These are phyloP conservation scores for Pocillopora verrucosa DNA, from an alignment of 64 coral and sea anemone genomes.

Conservation along the genomic window DNA sequence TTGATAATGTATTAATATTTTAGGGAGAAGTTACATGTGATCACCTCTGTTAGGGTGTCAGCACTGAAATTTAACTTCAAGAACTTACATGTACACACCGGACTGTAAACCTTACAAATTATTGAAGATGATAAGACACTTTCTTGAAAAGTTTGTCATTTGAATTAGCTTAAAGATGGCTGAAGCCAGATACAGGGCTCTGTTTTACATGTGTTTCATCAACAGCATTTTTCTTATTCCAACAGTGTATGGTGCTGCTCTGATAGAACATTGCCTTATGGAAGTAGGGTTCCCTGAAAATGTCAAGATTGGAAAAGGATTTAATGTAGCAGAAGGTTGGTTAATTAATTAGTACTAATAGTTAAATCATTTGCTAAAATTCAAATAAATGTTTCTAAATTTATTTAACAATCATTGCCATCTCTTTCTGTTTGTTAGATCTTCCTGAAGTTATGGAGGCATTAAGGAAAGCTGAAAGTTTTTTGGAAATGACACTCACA, in stretches of 20 bases:
- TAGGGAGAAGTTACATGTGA: too few relatives aligned
- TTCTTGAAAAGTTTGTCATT: too few relatives aligned
- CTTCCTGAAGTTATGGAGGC: slow-evolving; percentile 79
- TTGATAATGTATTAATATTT: too few relatives aligned
- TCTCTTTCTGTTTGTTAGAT: slow-evolving; percentile 46
- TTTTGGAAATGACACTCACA: slow-evolving; percentile 59
- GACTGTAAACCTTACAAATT: too few relatives aligned
- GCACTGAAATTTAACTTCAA: too few relatives aligned
- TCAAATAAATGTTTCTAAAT: too few relatives aligned
- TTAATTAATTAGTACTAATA: background rate
- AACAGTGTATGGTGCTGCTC: slow-evolving; percentile 89
- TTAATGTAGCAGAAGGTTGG: slow-evolving; percentile 77
- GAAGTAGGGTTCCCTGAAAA: slow-evolving; percentile 70
- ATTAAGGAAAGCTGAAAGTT: slow-evolving; percentile 71
- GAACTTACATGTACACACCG: too few relatives aligned
- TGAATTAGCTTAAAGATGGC: too few relatives aligned
- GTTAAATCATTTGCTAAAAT: background rate
- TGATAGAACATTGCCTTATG: slow-evolving; percentile 88
- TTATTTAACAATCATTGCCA: background rate
- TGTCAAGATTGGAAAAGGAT: slow-evolving; percentile 65
- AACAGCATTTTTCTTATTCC: background rate
- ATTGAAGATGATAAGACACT: too few relatives aligned
- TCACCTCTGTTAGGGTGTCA: too few relatives aligned
- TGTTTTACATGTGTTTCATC: background rate
- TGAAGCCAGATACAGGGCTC: too few relatives aligned